phyloP scores from a whole-genome alignment of 2,888 invertebrate genomes.

The Dryocosmus kuriphilus region DNA sequence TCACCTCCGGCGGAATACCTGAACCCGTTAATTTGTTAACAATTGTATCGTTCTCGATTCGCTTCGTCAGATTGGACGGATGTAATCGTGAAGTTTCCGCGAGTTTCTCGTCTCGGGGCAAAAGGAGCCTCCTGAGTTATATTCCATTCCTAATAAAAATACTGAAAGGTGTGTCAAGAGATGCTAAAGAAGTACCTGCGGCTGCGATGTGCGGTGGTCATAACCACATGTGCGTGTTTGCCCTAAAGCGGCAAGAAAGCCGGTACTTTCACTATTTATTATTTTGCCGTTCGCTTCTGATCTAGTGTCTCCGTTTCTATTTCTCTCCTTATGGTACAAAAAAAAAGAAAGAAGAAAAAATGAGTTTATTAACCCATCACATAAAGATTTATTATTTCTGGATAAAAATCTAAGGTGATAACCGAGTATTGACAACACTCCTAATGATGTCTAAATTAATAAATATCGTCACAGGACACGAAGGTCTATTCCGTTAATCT shows the following conservation, averaged over 20 bases:
- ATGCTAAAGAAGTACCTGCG: background rate
- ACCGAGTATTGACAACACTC: too few relatives aligned
- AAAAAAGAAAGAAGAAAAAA: background rate
- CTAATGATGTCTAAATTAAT: too few relatives aligned
- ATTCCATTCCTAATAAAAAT: background rate
- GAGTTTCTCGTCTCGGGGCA: background rate
- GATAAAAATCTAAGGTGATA: too few relatives aligned
- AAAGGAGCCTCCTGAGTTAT: background rate
- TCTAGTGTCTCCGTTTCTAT: background rate
- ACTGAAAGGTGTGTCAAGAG: background rate
- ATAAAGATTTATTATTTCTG: too few relatives aligned
- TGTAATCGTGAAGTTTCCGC: background rate
- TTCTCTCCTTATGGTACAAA: background rate
- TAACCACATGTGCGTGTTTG: slow-evolving; percentile 2
- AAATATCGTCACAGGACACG: too few relatives aligned
- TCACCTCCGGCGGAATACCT: background rate
- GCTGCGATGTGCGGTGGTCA: background rate
- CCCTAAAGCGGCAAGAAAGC: slow-evolving; percentile 15
- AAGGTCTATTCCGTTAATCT: too few relatives aligned
- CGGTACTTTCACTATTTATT: slow-evolving; percentile 20
- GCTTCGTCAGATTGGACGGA: background rate
- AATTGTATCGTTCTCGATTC: background rate
- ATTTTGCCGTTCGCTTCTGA: background rate
- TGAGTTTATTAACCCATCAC: background rate
- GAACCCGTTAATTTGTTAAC: background rate